Evolutionary conservation across 2,797 vertebrate genomes (phyloP).

Genomic region (Esox lucius): DNA sequence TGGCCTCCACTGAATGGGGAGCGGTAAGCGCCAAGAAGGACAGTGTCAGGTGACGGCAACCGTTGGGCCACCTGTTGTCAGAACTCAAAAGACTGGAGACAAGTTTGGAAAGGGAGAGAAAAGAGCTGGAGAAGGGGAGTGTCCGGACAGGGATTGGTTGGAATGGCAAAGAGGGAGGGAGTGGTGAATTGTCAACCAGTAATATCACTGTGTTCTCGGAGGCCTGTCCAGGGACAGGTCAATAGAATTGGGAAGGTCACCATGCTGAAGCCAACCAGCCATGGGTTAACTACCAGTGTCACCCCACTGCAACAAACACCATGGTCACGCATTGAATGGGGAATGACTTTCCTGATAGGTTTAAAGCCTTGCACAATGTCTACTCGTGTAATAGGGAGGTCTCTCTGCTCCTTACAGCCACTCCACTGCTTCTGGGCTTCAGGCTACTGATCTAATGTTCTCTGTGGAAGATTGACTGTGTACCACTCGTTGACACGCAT

Average conservation of each 20-base stretch:
- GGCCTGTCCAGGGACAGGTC: background rate
- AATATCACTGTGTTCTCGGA: background rate
- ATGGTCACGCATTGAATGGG: background rate
- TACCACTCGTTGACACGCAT: background rate
- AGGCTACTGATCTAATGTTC: background rate
- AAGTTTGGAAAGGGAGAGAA: constrained; percentile 38
- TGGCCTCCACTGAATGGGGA: constrained; percentile 25
- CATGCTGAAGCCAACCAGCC: background rate
- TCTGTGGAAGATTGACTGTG: background rate
- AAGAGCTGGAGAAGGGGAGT: background rate
- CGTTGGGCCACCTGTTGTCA: constrained; percentile 74
- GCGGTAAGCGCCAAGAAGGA: constrained; percentile 32
- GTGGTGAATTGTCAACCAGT: constrained; percentile 1
- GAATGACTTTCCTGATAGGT: background rate
- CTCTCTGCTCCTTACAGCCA: background rate
- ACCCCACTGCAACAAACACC: background rate
- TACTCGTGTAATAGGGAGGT: background rate
- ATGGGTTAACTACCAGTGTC: background rate
- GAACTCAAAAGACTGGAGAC: constrained; percentile 64
- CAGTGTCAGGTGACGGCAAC: constrained; percentile 68
- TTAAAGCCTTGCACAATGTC: background rate
- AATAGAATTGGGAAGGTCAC: background rate
- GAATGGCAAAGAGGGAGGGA: constrained; percentile 1
- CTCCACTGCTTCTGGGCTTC: background rate
- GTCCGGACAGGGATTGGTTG: no score